Evolutionary conservation across 92 coral and sea anemone genomes (phyloP), one percentile per base, ranked within the genome.

Genomic region (Actinernus sp.): DNA sequence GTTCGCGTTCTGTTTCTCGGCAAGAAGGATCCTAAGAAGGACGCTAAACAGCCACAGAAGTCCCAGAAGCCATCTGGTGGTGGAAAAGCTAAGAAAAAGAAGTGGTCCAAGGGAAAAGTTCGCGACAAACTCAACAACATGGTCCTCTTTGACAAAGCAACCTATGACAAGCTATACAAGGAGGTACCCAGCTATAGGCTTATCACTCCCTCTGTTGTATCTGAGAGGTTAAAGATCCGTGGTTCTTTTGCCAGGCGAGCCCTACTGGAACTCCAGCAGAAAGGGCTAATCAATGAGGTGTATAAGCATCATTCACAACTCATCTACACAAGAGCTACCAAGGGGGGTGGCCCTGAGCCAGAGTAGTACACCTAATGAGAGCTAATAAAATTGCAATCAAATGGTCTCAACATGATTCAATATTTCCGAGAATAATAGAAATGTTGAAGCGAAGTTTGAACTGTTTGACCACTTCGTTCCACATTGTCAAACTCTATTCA

Each of bases 41-140:
- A 69, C 23, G 0, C 93, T 32, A 77, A 82, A 17, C 65, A 82
- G 72, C 88, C 97, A 31, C 80, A 88, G 61, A 93, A 93, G 76
- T 73, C 97, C 18, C 72, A 76, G 57, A 93, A 93, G 86, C 98
- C 98, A 9, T 83, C 97, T 14, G 89, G 98, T 45, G 70, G 87
- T 71, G 94, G 98, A 47, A 97, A 97, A 26, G 98, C 97, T 30
- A 93, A 93, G 75, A 97, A 63, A 32, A 76, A 94, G 98, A 94
- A 94, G 95, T 94, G 98, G 98, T 94, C 98, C 65, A 94, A 94
- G 80, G 98, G 98, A 83, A 94, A 94, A 76, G 98, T 94, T 59
- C 90, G 98, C 17, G 98, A 94, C 85, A 94, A 94, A 71, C 88
- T 94, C 28, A 94, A 94, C 80, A 94, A 94, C 85, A 54, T 94